Evolutionary conservation across 1,140 invertebrate genomes (phyloP).

Genomic region (Monochamus saltuarius): DNA sequence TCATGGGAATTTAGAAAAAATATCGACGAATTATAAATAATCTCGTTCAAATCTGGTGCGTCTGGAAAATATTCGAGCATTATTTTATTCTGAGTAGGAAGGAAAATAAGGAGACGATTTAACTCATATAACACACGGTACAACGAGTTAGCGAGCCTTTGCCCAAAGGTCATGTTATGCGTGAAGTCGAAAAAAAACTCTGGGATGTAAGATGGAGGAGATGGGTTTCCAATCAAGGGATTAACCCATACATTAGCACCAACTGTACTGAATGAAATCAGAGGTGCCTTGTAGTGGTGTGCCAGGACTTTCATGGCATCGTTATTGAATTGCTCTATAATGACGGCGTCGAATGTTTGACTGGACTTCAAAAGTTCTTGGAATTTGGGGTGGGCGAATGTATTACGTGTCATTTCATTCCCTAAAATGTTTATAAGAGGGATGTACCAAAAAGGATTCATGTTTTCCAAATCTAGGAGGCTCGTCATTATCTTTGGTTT

Average conservation of each 20-base stretch:
- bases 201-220: slow-evolving; percentile 49
- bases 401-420: not conserved
- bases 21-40: slow-evolving; percentile 56
- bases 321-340: slow-evolving; percentile 54
- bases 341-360: slow-evolving; percentile 54
- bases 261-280: slow-evolving; percentile 50
- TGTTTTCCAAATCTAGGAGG: not conserved
- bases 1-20: slow-evolving; percentile 61
- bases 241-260: slow-evolving; percentile 39
- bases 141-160: slow-evolving; percentile 51
- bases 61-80: slow-evolving; percentile 51
- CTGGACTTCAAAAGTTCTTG: slow-evolving; percentile 30
- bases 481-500: too few species aligned
- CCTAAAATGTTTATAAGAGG: not conserved
- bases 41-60: slow-evolving; percentile 53
- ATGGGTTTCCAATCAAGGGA: slow-evolving; percentile 47
- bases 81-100: slow-evolving; percentile 46
- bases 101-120: slow-evolving; percentile 18
- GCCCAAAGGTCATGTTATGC: slow-evolving; percentile 52
- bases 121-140: not conserved
- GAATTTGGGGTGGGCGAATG: slow-evolving; percentile 27
- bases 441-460: not conserved
- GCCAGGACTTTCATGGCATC: slow-evolving; percentile 53
- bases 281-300: slow-evolving; percentile 49
- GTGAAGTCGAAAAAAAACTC: slow-evolving; percentile 39